Base-by-base conservation (phyloP, 2,113 vertebrate genomes). In the Donacobius atricapilla region DNA sequence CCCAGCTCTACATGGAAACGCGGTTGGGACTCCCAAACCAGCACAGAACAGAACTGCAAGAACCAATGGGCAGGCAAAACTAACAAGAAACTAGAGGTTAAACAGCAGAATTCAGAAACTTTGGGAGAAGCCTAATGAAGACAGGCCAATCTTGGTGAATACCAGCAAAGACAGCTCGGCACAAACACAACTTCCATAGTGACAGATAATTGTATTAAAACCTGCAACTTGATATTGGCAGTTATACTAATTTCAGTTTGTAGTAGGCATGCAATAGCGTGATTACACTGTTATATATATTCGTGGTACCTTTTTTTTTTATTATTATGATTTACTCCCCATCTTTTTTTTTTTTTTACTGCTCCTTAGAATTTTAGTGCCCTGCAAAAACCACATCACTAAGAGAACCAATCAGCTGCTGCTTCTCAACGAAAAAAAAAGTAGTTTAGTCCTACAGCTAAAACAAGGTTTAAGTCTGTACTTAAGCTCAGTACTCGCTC, bases 201-300 rank as follows among this genome's bases (percentile, higher is more conserved):
- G 96, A 97, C 96, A 95, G 97, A 95, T 57, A 96, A 96, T 89
- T 68, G 93, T 80, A 94, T 97, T 97, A 95, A 98, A 97, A 98
- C 91, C 97, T 96, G 96, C 91, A 61, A 96, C 96, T 97, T 20
- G 94, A 97, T 97, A 98, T 40, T 76, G 96, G 96, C 72, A 97
- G 96, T 97, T 97, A 97, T 89, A 97, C 95, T 98, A 95, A 96
- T 96, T 89, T 95, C 95, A 97, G 98, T 97, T 96, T 97, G 97
- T 97, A 96, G 96, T 98, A 98, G 97, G 98, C 99, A 99, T 99
- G 98, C 99, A 98, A 98, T 97, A 98, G 98, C 92, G 98, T 97
- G 98, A 98, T 97, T 98, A 98, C 96, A 98, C 92, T 92, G 96
- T 94, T 97, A 97, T 97, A 98, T 97, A 98, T 97, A 97, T 86